A percentile compares a stretch with the other conserved stretches of the same genome.
Evolutionary conservation across 2,113 vertebrate genomes (phyloP).

Genomic region (Callocephalon fimbriatum): DNA sequence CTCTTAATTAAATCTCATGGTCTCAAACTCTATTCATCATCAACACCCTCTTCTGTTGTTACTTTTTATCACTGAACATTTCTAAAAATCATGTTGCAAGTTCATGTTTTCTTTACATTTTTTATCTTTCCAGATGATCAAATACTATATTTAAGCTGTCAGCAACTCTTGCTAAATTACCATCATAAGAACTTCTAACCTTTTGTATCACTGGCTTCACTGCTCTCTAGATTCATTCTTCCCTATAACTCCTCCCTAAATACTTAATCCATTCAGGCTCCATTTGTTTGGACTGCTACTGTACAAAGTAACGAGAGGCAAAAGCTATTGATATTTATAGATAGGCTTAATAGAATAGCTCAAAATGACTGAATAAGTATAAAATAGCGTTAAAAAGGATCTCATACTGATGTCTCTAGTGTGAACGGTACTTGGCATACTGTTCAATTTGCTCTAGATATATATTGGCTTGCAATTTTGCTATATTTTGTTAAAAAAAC

Average conservation of each 20-base stretch:
- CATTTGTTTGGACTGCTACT: background rate
- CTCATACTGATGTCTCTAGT: background rate
- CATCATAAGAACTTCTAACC: background rate
- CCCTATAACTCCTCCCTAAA: background rate
- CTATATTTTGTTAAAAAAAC: background rate
- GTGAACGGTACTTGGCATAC: background rate
- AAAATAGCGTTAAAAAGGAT: background rate
- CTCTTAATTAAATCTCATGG: background rate
- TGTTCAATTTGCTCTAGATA: background rate
- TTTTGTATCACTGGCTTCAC: background rate
- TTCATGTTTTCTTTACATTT: background rate
- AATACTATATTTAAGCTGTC: background rate
- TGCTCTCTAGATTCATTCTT: background rate
- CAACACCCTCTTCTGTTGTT: background rate
- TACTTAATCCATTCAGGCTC: background rate
- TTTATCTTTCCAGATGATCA: background rate
- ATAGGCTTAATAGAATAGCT: background rate
- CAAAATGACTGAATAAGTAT: background rate
- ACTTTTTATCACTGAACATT: background rate
- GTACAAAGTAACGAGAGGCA: background rate
- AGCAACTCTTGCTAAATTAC: background rate
- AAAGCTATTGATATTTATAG: background rate
- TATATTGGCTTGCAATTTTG: background rate
- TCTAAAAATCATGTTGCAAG: background rate
- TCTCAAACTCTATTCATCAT: background rate